phyloP scores from a whole-genome alignment of 2,797 vertebrate genomes.

The Thamnophis elegans region DNA sequence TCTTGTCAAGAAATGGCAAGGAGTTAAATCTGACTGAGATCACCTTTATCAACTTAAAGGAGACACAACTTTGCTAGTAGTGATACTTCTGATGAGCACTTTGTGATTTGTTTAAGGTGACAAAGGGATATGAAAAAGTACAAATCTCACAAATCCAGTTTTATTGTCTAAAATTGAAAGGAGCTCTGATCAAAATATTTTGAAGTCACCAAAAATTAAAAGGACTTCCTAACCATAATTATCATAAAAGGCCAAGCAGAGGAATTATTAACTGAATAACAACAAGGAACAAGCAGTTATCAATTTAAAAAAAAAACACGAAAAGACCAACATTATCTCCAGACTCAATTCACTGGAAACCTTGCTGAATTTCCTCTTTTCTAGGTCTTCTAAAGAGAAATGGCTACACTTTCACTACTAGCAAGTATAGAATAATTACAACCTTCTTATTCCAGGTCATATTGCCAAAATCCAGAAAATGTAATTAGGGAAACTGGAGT shows the following conservation, averaged over 20 bases:
- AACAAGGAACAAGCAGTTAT: neutral
- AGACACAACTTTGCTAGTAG: neutral
- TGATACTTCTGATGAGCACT: neutral
- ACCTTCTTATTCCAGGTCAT: neutral
- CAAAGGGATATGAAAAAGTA: neutral
- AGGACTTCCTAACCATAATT: neutral
- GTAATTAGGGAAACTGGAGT: neutral
- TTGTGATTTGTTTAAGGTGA: neutral
- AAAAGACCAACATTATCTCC: neutral
- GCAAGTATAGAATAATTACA: neutral
- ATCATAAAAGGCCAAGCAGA: neutral
- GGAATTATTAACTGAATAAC: neutral
- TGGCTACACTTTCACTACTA: neutral
- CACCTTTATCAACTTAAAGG: neutral
- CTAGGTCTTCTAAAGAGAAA: neutral
- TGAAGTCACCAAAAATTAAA: neutral
- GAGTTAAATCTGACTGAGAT: neutral
- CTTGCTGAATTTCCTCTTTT: neutral
- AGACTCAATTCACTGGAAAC: neutral
- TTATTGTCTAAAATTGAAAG: neutral
- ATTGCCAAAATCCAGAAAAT: neutral
- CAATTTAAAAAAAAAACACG: neutral
- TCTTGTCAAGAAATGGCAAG: slow-evolving; percentile 1
- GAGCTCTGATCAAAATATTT: neutral
- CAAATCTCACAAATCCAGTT: neutral